Base-by-base conservation (phyloP, 2,113 vertebrate genomes). In the Stegastes partitus region DNA sequence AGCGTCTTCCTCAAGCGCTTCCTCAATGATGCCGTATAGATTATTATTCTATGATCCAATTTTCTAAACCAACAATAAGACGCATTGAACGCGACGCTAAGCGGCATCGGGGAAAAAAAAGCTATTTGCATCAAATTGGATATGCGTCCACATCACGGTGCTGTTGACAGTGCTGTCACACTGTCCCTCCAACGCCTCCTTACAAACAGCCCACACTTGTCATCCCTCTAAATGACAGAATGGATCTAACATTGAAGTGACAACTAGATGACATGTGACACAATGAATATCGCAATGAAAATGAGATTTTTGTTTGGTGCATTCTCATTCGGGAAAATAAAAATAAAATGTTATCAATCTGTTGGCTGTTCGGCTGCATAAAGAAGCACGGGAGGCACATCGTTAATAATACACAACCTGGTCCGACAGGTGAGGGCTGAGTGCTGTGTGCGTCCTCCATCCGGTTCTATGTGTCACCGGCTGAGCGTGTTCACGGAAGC, bases 111-210 rank as follows among this genome's bases (percentile, higher is more conserved):
- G 5, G 26, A 28, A 9, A 55, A 64, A 62, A 77, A 0, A 57
- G 39, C 23, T 51, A 68, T 77, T 72, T 23, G 23, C 64, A 82
- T 84, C 61, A 67, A 56, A 79, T 82, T 84, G 80, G 80, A 87
- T 84, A 67, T 74, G 54, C 42, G 55, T 77, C 54, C 55, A 53
- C 64, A 69, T 8, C 71, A 71, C 42, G 11, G 26, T 22, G 57
- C 70, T 65, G 77, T 54, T 82, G 84, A 82, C 71, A 74, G 83
- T 39, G 61, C 83, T 67, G 75, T 82, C 72, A 75, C 61, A 72
- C 50, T 74, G 18, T 57, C 49, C 65, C 78, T 72, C 55, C 72
- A 51, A 53, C 9, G 54, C 61, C 68, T 49, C 23, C 42, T 75
- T 62, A 69, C 26, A 34, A 79, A 64, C 59, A 72, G 47, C 62